phyloP scores from a whole-genome alignment of 2,113 vertebrate genomes.

The Embiotoca jacksoni region DNA sequence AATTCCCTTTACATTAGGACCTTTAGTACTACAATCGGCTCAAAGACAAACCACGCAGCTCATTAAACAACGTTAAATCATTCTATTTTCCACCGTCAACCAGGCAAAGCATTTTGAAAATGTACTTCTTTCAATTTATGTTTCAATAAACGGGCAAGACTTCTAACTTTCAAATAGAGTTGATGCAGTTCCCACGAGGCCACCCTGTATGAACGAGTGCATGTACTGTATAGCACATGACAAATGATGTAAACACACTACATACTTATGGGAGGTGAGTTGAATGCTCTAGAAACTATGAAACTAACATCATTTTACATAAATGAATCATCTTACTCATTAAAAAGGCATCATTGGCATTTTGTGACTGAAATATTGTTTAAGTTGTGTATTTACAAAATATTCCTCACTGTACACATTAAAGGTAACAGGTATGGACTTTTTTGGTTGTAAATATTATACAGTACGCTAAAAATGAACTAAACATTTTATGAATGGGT shows the following conservation, averaged over 20 bases:
- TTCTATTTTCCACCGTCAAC: slow-evolving; percentile 35
- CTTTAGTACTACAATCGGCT: background rate
- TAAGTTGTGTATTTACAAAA: too few relatives aligned
- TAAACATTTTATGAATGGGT: background rate
- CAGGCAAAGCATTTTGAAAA: slow-evolving; percentile 9
- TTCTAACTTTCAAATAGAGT: background rate
- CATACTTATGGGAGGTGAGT: background rate
- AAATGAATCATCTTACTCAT: background rate
- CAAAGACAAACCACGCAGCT: slow-evolving; percentile 17
- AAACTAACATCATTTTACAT: background rate
- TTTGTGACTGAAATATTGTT: too few relatives aligned
- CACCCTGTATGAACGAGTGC: background rate
- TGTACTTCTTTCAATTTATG: background rate
- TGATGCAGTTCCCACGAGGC: background rate
- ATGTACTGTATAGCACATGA: background rate
- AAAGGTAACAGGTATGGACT: too few relatives aligned
- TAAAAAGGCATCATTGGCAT: background rate
- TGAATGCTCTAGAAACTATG: background rate
- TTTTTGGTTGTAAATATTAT: too few relatives aligned
- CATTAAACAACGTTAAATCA: background rate
- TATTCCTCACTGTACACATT: too few relatives aligned
- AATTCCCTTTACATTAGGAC: slow-evolving; percentile 8
- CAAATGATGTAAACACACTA: background rate
- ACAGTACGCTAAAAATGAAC: background rate
- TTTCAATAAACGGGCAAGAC: background rate